Conservation (phyloP, 2,888 invertebrate species). For the Rutpela maculata region DNA sequence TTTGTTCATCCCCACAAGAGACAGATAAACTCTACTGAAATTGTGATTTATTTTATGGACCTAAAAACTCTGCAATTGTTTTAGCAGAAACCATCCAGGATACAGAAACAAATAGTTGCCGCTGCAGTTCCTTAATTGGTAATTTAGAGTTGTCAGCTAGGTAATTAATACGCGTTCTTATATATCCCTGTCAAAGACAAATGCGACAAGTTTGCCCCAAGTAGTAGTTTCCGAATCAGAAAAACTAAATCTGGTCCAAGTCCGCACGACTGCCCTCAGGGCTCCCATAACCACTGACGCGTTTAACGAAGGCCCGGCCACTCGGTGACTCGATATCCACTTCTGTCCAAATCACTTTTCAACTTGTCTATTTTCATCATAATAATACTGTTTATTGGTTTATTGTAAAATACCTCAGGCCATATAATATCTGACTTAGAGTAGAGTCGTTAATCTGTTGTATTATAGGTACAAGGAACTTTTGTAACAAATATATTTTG, state of each 20-base stretch:
- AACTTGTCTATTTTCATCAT: conserved; percentile 10
- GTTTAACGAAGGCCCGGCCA: conserved; percentile 62
- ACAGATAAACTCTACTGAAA: neutral
- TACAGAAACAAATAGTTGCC: conserved; percentile 1
- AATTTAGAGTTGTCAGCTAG: conserved; percentile 54
- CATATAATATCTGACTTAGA: neutral
- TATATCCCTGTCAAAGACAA: conserved; percentile 69
- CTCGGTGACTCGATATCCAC: conserved; percentile 37
- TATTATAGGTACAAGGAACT: neutral
- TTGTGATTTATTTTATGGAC: neutral
- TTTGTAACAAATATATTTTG: no score
- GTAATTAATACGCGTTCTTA: conserved; percentile 66
- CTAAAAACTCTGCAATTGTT: neutral
- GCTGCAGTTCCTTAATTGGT: conserved; percentile 17
- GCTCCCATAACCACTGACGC: conserved; percentile 62
- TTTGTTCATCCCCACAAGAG: neutral
- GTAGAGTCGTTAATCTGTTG: neutral
- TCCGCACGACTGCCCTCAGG: conserved; percentile 67
- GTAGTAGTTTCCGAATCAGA: conserved; percentile 64
- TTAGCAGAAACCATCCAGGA: neutral
- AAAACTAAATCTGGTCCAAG: conserved; percentile 67
- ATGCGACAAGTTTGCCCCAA: conserved; percentile 63
- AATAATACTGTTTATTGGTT: conserved; percentile 18
- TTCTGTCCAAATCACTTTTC: conserved; percentile 38
- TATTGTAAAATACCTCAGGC: neutral